Conservation (phyloP, 2,888 invertebrate species). For the Xestia xanthographa region DNA sequence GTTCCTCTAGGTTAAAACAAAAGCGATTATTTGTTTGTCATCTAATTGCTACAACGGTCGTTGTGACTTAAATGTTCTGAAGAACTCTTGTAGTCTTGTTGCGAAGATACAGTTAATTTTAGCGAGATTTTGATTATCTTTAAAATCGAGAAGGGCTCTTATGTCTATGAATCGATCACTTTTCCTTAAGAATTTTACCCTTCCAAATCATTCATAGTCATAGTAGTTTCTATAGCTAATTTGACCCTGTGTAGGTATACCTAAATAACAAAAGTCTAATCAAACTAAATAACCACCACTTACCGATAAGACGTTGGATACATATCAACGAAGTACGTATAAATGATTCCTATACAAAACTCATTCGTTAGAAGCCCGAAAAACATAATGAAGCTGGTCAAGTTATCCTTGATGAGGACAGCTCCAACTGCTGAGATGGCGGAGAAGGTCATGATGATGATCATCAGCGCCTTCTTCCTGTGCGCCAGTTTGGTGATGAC, state of each 20-base stretch:
- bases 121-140: too few relatives aligned
- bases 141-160: not conserved
- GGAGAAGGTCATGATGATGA: conserved; percentile 66
- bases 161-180: not conserved
- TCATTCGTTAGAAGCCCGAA: conserved; percentile 70
- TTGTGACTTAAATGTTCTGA: too few relatives aligned
- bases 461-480: conserved; percentile 70
- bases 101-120: too few relatives aligned
- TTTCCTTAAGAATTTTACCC: not conserved
- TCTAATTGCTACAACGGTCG: not conserved
- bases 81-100: too few relatives aligned
- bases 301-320: conserved; percentile 78
- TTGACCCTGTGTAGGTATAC: not conserved
- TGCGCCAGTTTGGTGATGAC: conserved; percentile 69
- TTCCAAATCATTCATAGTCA: not conserved
- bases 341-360: conserved; percentile 72
- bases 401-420: conserved; percentile 65
- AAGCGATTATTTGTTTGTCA: not conserved
- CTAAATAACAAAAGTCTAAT: not conserved
- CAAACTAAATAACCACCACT: conserved; percentile 42
- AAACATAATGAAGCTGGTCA: conserved; percentile 73
- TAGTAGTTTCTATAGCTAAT: not conserved
- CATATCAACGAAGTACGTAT: conserved; percentile 76
- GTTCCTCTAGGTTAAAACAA: not conserved
- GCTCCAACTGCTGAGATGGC: conserved; percentile 65